Evolutionary conservation across 1,140 invertebrate genomes (phyloP).

Genomic region (Megalonaias nervosa): DNA sequence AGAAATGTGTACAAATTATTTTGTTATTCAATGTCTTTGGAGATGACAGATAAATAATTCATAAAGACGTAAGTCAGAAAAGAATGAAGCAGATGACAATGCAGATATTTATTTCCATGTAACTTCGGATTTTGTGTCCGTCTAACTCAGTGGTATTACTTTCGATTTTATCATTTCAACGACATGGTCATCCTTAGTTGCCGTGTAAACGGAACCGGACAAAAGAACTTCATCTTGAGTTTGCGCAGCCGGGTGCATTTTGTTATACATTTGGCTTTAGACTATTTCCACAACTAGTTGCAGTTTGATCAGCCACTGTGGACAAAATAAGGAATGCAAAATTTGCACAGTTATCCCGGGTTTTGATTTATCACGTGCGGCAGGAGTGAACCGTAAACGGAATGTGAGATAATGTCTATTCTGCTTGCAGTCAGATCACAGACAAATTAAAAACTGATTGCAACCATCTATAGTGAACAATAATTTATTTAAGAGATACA

Average conservation of each 20-base stretch:
- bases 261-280: not conserved
- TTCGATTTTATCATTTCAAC: not conserved
- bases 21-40: too few relatives aligned
- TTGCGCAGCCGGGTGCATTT: not conserved
- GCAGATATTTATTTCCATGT: constrained; percentile 23
- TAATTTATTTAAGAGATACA: too few relatives aligned
- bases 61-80: constrained; percentile 13
- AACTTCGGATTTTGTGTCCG: not conserved
- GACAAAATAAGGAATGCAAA: not conserved
- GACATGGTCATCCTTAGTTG: not conserved
- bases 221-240: not conserved
- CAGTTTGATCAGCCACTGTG: not conserved
- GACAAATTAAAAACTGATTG: too few relatives aligned
- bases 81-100: constrained; percentile 27
- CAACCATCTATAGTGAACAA: too few relatives aligned
- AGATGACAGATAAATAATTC: too few relatives aligned
- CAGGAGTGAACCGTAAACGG: too few relatives aligned
- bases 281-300: not conserved
- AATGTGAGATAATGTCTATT: too few relatives aligned
- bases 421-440: too few relatives aligned
- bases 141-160: not conserved
- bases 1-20: too few relatives aligned
- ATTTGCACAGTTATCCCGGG: too few relatives aligned
- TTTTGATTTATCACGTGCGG: too few relatives aligned
- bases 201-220: not conserved